These are phyloP conservation scores for Mus spicilegus DNA, from an alignment of 2,113 vertebrate species.

Conservation along the genomic window DNA sequence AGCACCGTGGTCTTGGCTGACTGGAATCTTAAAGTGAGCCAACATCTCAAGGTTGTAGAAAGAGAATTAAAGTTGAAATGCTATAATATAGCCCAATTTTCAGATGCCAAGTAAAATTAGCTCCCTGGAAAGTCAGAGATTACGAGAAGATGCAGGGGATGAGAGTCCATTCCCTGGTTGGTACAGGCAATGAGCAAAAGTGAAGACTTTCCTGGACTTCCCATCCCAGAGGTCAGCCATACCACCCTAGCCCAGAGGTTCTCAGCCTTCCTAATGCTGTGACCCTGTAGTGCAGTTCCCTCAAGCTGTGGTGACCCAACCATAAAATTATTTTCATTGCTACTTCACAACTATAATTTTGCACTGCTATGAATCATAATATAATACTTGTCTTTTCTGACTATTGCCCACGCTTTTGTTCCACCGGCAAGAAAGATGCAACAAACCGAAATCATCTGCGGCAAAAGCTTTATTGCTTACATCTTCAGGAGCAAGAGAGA, in stretches of 20 bases:
- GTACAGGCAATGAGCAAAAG: background rate
- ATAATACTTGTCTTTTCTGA: too few species aligned
- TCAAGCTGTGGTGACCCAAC: too few species aligned
- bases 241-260: background rate
- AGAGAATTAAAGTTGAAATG: background rate
- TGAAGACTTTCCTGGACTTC: background rate
- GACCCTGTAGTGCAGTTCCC: too few species aligned
- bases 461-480: too few species aligned
- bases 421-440: too few species aligned
- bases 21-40: background rate
- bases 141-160: background rate
- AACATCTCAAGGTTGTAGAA: background rate
- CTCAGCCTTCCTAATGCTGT: too few species aligned
- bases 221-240: background rate
- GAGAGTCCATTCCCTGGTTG: background rate
- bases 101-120: constrained; percentile 7
- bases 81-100: constrained; percentile 18
- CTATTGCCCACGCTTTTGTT: too few species aligned
- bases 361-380: too few species aligned
- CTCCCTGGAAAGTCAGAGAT: background rate
- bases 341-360: too few species aligned
- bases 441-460: too few species aligned
- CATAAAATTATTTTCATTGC: too few species aligned
- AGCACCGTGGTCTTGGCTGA: background rate
- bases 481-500: too few species aligned